Evolutionary conservation across 2,888 invertebrate species (phyloP).

Genomic region (Pomacea canaliculata): DNA sequence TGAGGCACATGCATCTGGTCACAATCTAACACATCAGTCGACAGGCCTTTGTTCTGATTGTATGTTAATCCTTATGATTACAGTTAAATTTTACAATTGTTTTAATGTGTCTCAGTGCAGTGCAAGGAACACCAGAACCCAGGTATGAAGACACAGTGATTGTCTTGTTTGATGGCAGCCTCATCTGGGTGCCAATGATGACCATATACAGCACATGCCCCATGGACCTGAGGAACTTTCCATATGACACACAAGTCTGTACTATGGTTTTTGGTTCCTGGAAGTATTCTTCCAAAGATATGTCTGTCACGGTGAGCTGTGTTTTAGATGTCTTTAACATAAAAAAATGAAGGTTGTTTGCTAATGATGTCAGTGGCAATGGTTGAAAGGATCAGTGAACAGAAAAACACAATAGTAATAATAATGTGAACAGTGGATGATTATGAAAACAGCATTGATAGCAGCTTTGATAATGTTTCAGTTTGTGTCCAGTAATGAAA

Average conservation of each 20-base stretch:
- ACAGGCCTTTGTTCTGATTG: too few species aligned
- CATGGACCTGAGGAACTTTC: constrained; percentile 94
- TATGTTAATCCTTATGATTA: too few species aligned
- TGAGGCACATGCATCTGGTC: too few species aligned
- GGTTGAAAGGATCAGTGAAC: too few species aligned
- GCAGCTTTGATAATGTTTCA: background rate
- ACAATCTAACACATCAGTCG: too few species aligned
- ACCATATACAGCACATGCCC: constrained; percentile 73
- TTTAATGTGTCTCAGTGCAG: constrained; percentile 18
- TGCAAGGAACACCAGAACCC: constrained; percentile 22
- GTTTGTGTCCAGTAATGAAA: constrained; percentile 30
- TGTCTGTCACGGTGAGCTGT: constrained; percentile 29
- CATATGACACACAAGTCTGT: constrained; percentile 91
- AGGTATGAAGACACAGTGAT: constrained; percentile 33
- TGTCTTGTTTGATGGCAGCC: constrained; percentile 65
- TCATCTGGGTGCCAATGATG: constrained; percentile 93
- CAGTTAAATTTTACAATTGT: too few species aligned
- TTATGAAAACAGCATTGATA: too few species aligned
- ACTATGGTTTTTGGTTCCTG: constrained; percentile 77
- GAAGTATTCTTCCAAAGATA: constrained; percentile 32
- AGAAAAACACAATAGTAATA: too few species aligned
- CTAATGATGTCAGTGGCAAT: too few species aligned
- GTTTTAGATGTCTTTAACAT: background rate
- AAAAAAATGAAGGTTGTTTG: too few species aligned
- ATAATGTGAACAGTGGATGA: too few species aligned